phyloP scores from a whole-genome alignment of 2,113 vertebrate genomes.

The Neodon shergylaensis region DNA sequence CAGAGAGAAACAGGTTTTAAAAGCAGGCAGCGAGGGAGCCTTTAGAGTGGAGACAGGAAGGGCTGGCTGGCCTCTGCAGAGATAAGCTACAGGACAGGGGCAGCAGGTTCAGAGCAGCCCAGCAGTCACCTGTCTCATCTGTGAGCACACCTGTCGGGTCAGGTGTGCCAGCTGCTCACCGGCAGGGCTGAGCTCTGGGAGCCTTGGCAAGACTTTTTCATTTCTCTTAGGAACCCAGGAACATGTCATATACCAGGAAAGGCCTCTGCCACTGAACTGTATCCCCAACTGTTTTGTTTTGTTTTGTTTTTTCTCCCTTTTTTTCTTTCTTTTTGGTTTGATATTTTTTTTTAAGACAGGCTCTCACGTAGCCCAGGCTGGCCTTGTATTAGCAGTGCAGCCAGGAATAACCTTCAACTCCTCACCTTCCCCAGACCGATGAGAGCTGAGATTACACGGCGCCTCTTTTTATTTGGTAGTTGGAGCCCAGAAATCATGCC shows the following conservation, averaged over 20 bases:
- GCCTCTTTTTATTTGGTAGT: not conserved
- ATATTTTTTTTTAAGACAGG: not conserved
- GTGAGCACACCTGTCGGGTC: not conserved
- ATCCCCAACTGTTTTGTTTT: not conserved
- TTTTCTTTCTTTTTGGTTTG: not conserved
- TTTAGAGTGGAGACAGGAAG: not conserved
- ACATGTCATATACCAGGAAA: not conserved
- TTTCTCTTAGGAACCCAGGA: not conserved
- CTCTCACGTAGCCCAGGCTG: not conserved
- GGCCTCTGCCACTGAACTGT: not conserved
- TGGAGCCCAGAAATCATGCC: not conserved
- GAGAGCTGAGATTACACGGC: not conserved
- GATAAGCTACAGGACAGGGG: not conserved
- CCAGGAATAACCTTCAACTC: not conserved
- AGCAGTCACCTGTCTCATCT: not conserved
- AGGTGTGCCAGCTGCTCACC: not conserved
- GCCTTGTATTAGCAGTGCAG: not conserved
- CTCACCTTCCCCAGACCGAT: not conserved
- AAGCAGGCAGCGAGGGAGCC: not conserved
- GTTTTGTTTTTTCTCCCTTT: too few relatives aligned
- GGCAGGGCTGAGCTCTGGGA: not conserved
- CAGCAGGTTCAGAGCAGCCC: not conserved
- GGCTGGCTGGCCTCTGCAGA: not conserved
- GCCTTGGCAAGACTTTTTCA: not conserved
- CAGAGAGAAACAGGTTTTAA: not conserved